Evolutionary conservation across 2,888 invertebrate species (phyloP).

Genomic region (Cyaniris semiargus): DNA sequence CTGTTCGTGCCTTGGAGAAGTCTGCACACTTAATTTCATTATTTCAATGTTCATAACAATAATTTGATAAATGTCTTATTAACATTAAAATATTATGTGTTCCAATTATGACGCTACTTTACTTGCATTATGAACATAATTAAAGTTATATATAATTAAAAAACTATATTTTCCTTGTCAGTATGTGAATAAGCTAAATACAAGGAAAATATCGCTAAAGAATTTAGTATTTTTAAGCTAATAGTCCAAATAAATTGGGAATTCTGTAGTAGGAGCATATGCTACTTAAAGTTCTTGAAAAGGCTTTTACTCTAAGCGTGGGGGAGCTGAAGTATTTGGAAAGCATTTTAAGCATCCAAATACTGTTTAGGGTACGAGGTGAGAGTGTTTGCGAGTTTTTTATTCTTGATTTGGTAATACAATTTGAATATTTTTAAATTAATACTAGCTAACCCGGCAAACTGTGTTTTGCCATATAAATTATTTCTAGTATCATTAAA

Average conservation of each 20-base stretch:
- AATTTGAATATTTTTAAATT: no score
- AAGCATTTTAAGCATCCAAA: conserved; percentile 10
- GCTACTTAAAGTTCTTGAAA: conserved; percentile 27
- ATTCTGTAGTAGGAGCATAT: conserved; percentile 13
- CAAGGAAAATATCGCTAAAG: not conserved
- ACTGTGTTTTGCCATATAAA: no score
- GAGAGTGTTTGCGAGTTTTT: not conserved
- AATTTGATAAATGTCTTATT: not conserved
- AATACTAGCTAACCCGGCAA: no score
- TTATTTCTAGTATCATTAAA: no score
- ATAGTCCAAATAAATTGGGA: conserved; percentile 16
- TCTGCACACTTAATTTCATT: not conserved
- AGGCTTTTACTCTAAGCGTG: conserved; percentile 8
- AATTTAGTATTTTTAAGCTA: conserved; percentile 16
- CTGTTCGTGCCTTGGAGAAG: not conserved
- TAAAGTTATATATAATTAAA: not conserved
- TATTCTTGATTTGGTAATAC: not conserved
- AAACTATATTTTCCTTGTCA: not conserved
- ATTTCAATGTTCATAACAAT: not conserved
- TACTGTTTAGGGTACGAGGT: not conserved
- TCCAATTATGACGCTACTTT: not conserved
- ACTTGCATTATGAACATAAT: not conserved
- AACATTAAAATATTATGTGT: not conserved
- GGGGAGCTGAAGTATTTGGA: conserved; percentile 31
- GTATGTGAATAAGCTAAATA: not conserved